Conservation (phyloP, 2,113 vertebrate genomes). For the Paraplagusia blochii region DNA sequence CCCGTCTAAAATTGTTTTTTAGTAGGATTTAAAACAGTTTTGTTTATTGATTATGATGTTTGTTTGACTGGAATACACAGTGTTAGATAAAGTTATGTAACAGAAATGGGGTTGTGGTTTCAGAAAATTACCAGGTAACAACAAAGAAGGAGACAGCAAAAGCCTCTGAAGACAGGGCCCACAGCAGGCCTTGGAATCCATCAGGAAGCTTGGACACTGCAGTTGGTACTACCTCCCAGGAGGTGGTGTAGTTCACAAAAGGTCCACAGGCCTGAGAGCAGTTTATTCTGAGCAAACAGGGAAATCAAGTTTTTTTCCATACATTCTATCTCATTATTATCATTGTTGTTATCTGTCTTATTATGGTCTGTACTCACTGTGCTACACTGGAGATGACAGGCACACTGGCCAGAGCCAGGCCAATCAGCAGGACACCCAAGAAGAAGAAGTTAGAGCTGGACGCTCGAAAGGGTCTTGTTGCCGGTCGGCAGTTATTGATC, state of each 20-base stretch:
- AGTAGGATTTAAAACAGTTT: no score
- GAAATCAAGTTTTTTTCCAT: not conserved
- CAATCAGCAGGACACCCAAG: slow-evolving; percentile 86
- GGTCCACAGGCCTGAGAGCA: slow-evolving; percentile 91
- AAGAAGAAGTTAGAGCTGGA: slow-evolving; percentile 96
- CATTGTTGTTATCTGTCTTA: no score
- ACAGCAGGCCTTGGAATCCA: slow-evolving; percentile 65
- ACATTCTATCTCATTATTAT: no score
- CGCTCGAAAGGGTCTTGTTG: slow-evolving; percentile 84
- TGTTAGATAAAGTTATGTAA: not conserved
- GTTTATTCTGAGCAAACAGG: slow-evolving; percentile 74
- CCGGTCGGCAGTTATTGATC: slow-evolving; percentile 83
- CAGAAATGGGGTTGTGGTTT: not conserved
- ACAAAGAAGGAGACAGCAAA: slow-evolving; percentile 91
- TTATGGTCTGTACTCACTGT: slow-evolving; percentile 72
- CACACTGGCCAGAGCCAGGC: slow-evolving; percentile 82
- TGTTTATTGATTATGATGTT: no score
- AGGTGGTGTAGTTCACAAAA: slow-evolving; percentile 81
- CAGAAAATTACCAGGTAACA: slow-evolving; percentile 79
- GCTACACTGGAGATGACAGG: slow-evolving; percentile 85
- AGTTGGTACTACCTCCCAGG: slow-evolving; percentile 82
- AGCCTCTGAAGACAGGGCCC: slow-evolving; percentile 82
- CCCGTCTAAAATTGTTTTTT: no score
- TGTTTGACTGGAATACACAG: not conserved
- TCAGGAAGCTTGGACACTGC: slow-evolving; percentile 70